Evolutionary conservation across 2,113 vertebrate species (phyloP).

Genomic region (Malaclemys terrapin): DNA sequence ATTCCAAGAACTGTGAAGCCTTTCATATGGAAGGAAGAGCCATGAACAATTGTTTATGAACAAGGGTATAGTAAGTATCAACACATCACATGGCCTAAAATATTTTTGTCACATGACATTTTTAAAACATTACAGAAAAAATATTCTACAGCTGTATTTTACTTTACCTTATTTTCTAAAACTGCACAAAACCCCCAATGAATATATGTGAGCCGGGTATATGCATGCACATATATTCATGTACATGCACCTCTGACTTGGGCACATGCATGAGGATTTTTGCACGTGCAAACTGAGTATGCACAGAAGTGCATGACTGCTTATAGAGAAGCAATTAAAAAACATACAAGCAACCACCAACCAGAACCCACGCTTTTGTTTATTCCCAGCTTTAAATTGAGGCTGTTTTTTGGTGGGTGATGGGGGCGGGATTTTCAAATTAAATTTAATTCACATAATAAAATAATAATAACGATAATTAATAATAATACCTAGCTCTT

Average conservation of each 20-base stretch:
- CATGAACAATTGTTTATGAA: not conserved
- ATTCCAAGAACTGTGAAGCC: constrained; percentile 17
- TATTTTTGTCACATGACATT: not conserved
- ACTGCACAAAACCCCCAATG: not conserved
- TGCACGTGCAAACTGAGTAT: not conserved
- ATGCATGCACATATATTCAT: not conserved
- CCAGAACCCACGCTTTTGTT: not conserved
- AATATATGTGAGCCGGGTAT: not conserved
- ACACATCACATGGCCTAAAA: not conserved
- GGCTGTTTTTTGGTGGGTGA: not conserved
- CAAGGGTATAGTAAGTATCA: not conserved
- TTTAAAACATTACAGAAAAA: not conserved
- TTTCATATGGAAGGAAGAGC: not conserved
- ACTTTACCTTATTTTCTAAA: not conserved
- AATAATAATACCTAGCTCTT: not conserved
- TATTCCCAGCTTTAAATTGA: not conserved
- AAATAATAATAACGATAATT: not conserved
- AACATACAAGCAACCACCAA: not conserved
- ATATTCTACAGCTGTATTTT: not conserved
- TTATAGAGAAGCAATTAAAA: not conserved
- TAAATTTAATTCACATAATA: not conserved
- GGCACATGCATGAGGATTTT: not conserved
- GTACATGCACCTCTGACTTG: not conserved
- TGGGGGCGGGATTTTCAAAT: not conserved
- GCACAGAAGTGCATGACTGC: not conserved